Percentiles rank a stretch among this genome's conserved stretches.
Conservation (phyloP, 2,113 vertebrate genomes). For the Brachypodius melanocephalos region DNA sequence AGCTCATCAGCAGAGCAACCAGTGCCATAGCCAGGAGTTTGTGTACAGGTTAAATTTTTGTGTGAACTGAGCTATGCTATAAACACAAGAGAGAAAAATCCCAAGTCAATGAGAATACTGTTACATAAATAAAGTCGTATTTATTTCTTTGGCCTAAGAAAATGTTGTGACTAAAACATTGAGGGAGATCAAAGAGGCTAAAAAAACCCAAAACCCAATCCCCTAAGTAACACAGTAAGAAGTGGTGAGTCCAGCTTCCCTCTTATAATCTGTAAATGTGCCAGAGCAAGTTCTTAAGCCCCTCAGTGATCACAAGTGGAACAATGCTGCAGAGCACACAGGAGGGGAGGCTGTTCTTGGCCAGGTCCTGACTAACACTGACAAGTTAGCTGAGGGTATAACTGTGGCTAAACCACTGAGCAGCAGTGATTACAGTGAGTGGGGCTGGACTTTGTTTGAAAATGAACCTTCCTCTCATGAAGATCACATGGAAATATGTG, state of each 20-base stretch:
- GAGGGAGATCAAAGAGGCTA: background rate
- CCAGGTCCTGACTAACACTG: background rate
- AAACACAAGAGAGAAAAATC: background rate
- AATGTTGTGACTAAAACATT: background rate
- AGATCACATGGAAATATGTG: background rate
- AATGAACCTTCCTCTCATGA: background rate
- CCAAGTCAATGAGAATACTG: background rate
- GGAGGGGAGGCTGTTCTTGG: background rate
- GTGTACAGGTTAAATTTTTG: background rate
- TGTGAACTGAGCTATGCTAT: background rate
- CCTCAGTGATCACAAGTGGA: background rate
- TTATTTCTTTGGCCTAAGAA: constrained; percentile 6
- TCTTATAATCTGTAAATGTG: background rate
- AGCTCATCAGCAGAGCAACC: background rate
- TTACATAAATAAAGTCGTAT: background rate
- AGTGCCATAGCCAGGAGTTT: background rate
- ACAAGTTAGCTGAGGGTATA: background rate
- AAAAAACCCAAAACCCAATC: fast-evolving
- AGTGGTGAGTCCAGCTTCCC: background rate
- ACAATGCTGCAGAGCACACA: background rate
- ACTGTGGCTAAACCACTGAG: background rate
- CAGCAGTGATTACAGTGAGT: background rate
- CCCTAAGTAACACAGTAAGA: background rate
- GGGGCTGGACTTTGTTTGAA: background rate
- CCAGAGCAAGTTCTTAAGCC: background rate